Evolutionary conservation across 2,888 invertebrate genomes (phyloP).

Genomic region (Allacma fusca): DNA sequence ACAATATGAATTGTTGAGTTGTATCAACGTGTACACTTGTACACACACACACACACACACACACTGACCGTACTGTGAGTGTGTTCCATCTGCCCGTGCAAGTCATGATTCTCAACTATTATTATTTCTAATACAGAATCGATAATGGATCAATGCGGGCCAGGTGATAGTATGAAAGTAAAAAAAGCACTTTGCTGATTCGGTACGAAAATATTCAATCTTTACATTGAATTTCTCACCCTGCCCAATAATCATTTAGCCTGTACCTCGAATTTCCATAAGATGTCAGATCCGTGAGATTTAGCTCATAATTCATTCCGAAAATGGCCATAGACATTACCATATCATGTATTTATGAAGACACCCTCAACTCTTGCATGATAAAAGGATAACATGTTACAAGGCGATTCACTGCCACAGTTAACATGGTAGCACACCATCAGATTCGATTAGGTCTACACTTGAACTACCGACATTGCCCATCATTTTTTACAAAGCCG

Average conservation of each 20-base stretch:
- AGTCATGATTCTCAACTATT: constrained; percentile 18
- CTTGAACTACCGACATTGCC: constrained; percentile 14
- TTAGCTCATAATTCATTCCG: constrained; percentile 41
- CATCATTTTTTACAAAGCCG: constrained; percentile 9
- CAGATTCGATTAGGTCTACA: constrained; percentile 24
- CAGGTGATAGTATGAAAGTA: constrained; percentile 10
- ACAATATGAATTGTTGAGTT: background rate
- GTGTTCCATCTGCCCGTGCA: background rate
- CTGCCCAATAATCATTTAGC: constrained; percentile 36
- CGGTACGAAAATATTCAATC: constrained; percentile 30
- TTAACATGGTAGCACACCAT: constrained; percentile 30
- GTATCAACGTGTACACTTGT: background rate
- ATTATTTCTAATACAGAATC: background rate
- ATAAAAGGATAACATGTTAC: constrained; percentile 29
- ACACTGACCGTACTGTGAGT: background rate
- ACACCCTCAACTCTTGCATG: constrained; percentile 36
- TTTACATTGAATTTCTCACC: constrained; percentile 34
- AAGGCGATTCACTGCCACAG: constrained; percentile 9
- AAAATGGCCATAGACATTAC: constrained; percentile 41
- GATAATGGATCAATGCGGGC: constrained; percentile 15
- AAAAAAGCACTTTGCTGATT: constrained; percentile 18
- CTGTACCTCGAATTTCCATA: constrained; percentile 34
- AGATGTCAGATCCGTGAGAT: constrained; percentile 35
- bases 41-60: background rate
- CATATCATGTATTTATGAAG: constrained; percentile 40